Conservation (phyloP, 2,113 vertebrate species). For the Aptenodytes forsteri region DNA sequence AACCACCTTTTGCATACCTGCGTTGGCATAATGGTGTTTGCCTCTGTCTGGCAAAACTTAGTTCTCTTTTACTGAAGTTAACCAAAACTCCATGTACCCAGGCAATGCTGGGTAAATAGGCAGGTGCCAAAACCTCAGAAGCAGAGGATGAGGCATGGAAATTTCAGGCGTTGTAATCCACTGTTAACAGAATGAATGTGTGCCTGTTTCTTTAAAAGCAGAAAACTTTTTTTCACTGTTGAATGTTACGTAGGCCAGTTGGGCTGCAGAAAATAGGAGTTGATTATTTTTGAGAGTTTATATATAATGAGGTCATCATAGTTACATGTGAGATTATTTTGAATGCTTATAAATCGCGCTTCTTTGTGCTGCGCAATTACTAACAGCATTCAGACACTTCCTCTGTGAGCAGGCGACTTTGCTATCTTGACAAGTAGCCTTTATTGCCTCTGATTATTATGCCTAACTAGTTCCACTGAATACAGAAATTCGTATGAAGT, state of each 20-base stretch:
- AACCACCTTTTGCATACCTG: neutral
- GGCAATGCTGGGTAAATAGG: neutral
- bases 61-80: neutral
- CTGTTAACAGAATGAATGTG: neutral
- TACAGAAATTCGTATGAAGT: neutral
- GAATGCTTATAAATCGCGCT: neutral
- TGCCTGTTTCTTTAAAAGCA: neutral
- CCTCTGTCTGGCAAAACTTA: neutral
- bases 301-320: neutral
- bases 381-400: neutral
- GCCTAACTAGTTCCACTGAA: neutral
- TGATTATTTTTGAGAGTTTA: neutral
- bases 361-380: neutral
- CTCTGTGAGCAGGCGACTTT: neutral
- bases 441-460: neutral
- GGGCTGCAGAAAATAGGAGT: neutral
- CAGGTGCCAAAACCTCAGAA: neutral
- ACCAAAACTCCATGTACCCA: neutral
- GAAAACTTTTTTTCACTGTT: neutral
- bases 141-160: neutral
- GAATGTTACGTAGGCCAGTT: neutral
- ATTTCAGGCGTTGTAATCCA: neutral
- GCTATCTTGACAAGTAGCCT: neutral
- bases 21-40: neutral
- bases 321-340: neutral